Conservation (phyloP, 2,113 vertebrate species). For the Ochotona princeps region DNA sequence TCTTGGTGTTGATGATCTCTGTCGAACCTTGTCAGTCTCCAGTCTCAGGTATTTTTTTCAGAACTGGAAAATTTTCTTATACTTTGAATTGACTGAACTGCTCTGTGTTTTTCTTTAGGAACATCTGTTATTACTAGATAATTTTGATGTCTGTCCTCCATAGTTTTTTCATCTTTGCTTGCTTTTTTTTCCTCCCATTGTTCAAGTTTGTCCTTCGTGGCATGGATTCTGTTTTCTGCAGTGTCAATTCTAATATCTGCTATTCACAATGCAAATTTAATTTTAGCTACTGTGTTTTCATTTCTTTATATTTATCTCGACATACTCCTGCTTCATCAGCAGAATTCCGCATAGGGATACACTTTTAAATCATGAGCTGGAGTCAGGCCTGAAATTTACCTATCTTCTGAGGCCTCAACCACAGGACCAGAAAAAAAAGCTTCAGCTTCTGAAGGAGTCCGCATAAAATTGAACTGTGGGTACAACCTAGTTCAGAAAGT, state of each 20-base stretch:
- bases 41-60: constrained; percentile 83
- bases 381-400: constrained; percentile 63
- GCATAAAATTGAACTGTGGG: constrained; percentile 70
- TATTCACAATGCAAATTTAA: constrained; percentile 77
- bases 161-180: constrained; percentile 74
- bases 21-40: constrained; percentile 83
- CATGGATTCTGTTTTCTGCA: constrained; percentile 77
- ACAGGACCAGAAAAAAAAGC: constrained; percentile 57
- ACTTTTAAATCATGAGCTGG: constrained; percentile 70
- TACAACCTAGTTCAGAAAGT: constrained; percentile 69
- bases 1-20: constrained; percentile 84
- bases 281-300: constrained; percentile 80
- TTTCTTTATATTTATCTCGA: constrained; percentile 77
- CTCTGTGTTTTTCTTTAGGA: constrained; percentile 72
- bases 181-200: constrained; percentile 67
- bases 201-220: constrained; percentile 78
- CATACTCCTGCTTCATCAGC: constrained; percentile 77
- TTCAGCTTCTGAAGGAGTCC: constrained; percentile 56
- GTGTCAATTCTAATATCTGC: constrained; percentile 77
- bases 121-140: constrained; percentile 79
- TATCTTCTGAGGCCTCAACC: constrained; percentile 70
- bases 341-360: constrained; percentile 69
- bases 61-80: constrained; percentile 81
- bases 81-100: constrained; percentile 79
- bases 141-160: constrained; percentile 79